Evolutionary conservation across 2,888 invertebrate species (phyloP).

Genomic region (Gastracanthus pulcherrimus): DNA sequence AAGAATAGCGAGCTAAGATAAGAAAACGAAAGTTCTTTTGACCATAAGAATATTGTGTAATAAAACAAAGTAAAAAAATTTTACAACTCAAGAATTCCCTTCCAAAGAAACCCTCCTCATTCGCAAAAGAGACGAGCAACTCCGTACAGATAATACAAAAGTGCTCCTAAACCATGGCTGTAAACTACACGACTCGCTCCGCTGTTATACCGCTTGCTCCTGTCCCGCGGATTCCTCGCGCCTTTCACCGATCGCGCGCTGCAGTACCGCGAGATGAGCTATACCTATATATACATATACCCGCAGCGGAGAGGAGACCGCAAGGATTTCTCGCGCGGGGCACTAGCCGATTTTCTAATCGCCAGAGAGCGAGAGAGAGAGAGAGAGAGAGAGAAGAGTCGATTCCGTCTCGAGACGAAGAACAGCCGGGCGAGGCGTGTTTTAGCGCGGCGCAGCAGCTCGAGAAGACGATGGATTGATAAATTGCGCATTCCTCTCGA

Average conservation of each 20-base stretch:
- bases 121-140: background rate
- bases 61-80: background rate
- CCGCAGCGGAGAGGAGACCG: constrained; percentile 28
- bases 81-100: background rate
- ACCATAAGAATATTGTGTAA: background rate
- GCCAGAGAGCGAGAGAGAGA: background rate
- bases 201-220: background rate
- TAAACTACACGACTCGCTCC: background rate
- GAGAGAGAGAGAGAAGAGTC: background rate
- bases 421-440: background rate
- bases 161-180: background rate
- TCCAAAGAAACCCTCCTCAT: background rate
- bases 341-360: constrained; percentile 47
- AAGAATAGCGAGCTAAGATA: background rate
- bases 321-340: constrained; percentile 33
- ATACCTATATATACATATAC: too few relatives aligned
- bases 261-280: constrained; percentile 1
- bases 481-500: too few relatives aligned
- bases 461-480: background rate
- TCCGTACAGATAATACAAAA: background rate
- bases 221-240: constrained; percentile 60
- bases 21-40: background rate
- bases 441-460: background rate
- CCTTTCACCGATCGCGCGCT: constrained; percentile 59
- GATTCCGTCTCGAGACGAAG: background rate